Evolutionary conservation across 2,888 invertebrate species (phyloP), one percentile per base, ranked within the genome.

Genomic region (Pomacea canaliculata): DNA sequence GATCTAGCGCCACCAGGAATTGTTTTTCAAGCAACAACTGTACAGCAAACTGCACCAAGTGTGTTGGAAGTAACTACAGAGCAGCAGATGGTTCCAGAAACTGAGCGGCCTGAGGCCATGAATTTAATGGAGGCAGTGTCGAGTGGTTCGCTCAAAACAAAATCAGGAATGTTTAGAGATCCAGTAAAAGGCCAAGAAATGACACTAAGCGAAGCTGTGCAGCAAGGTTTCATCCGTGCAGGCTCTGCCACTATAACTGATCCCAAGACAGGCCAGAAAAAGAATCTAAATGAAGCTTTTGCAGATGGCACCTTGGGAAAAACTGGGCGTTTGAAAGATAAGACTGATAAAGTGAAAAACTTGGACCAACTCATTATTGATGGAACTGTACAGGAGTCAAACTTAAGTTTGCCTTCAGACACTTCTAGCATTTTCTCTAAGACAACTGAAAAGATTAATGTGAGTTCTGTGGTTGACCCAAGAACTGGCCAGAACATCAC

Each of bases 241-340:
- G 80, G 85, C 49, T 87, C 88, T 46, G 86, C 83, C n/a, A 80
- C 76, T 49, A 71, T 88, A 12, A 76, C 79, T 19, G 81, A 84
- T 60, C 79, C 79, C 0, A 76, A 78, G 68, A 79, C 79, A 37
- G 83, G 82, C 8, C 73, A 68, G 67, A 82, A 51, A 78, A 72
- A 96, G 79, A 94, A 95, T 5, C 93, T 95, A 83, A 94, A 95
- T 90, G 94, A 95, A 71, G 97, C 97, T n/a, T 94, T 96, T 46
- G 78, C 79, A 16, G 78, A 75, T 60, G 80, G 83, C 16, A 74
- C 85, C 19, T 72, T 88, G 37, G 84, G 85, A 69, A 80, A 79
- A 19, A 84, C 82, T 49, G 87, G 88, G 18, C 83, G 85, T 56
- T 63, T 80, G 16, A 48, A 74, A 51, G 84, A 85, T 74, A 73